Conservation (phyloP, 2,888 invertebrate species). For the Lepeophtheirus nordmannii region DNA sequence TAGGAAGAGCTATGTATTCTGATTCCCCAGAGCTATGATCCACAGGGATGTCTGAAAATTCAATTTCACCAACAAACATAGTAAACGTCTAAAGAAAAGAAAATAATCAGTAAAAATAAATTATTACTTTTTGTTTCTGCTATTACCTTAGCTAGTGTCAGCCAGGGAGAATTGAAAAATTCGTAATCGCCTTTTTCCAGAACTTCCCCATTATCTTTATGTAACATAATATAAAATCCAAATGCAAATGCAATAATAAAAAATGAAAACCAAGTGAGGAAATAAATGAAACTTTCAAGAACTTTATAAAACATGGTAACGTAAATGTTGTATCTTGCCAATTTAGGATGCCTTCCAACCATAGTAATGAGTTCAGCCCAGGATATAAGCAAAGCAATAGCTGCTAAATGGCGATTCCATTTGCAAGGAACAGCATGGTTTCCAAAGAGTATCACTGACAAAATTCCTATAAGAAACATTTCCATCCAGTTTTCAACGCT, state of each 20-base stretch:
- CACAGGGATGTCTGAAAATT: conserved; percentile 21
- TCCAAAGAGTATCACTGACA: conserved; percentile 44
- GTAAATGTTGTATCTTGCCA: conserved; percentile 49
- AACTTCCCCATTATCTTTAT: conserved; percentile 30
- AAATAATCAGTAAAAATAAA: too few species aligned
- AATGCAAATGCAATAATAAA: conserved; percentile 64
- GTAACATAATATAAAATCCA: conserved; percentile 61
- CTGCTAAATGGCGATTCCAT: conserved; percentile 49
- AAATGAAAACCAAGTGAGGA: conserved; percentile 60
- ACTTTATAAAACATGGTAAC: conserved; percentile 70
- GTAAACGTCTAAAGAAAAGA: not conserved
- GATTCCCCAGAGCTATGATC: not conserved
- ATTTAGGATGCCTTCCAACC: conserved; percentile 58
- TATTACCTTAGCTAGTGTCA: conserved; percentile 7
- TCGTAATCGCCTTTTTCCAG: not conserved
- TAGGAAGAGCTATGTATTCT: not conserved
- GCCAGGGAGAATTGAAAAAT: conserved; percentile 20
- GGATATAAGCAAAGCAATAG: conserved; percentile 55
- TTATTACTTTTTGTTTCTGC: too few species aligned
- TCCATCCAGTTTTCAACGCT: conserved; percentile 61
- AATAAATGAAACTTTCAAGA: conserved; percentile 59
- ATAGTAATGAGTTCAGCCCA: conserved; percentile 59
- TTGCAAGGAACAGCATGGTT: conserved; percentile 37
- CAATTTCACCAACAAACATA: conserved; percentile 23
- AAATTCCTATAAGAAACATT: conserved; percentile 43